Evolutionary conservation across 1,140 invertebrate species (phyloP).

Genomic region (Calliphora vicina): DNA sequence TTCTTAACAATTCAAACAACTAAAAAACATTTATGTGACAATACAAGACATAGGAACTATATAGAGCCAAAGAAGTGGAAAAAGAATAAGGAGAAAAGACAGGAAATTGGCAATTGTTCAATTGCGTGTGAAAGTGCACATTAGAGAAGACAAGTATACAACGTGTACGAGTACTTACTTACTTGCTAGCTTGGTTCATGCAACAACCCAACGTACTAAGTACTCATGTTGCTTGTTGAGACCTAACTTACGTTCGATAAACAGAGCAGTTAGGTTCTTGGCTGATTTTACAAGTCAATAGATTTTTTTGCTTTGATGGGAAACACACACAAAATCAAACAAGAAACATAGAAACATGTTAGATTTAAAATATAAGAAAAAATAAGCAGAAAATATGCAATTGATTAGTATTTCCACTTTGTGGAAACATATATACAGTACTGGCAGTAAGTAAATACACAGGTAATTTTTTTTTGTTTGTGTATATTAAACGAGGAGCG

Average conservation of each 20-base stretch:
- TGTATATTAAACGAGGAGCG: not conserved
- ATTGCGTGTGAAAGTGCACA: constrained; percentile 32
- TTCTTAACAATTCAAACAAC: too few relatives aligned
- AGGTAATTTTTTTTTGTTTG: not conserved
- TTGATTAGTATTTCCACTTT: not conserved
- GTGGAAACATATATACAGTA: too few relatives aligned
- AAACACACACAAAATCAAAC: not conserved
- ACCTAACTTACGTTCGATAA: not conserved
- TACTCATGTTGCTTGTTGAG: not conserved
- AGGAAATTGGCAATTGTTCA: constrained; percentile 34
- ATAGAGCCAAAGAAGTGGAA: not conserved
- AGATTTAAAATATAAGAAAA: not conserved
- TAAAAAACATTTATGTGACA: not conserved
- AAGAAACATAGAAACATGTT: too few relatives aligned
- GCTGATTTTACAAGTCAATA: not conserved
- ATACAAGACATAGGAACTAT: not conserved
- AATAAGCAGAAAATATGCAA: constrained; percentile 1
- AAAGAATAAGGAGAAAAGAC: not conserved
- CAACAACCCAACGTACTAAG: not conserved
- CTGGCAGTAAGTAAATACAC: not conserved
- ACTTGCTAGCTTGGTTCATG: not conserved
- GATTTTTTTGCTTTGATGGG: not conserved
- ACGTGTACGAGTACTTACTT: too few relatives aligned
- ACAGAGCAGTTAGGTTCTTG: not conserved
- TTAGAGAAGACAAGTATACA: not conserved